These are phyloP conservation scores for Oophaga pumilio DNA, from an alignment of 2,113 vertebrate species.

Conservation along the genomic window DNA sequence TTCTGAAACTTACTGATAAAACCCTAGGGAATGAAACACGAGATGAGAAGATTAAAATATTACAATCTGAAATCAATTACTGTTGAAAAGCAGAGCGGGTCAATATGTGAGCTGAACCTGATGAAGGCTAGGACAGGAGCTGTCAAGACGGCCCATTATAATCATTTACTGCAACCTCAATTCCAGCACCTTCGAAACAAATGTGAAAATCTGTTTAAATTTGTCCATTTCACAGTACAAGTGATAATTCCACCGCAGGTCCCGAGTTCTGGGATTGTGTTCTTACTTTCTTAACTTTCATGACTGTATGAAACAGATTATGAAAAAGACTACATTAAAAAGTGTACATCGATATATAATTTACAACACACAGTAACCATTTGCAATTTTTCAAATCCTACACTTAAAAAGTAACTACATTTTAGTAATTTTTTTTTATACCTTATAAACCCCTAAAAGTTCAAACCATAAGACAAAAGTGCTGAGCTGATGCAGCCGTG, in stretches of 20 bases:
- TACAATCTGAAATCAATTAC: slow-evolving; percentile 53
- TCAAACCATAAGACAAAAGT: too few species aligned
- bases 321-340: not conserved
- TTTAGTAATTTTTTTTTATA: too few species aligned
- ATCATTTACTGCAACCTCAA: slow-evolving; percentile 16
- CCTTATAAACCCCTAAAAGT: too few species aligned
- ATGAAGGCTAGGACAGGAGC: slow-evolving; percentile 35
- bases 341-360: not conserved
- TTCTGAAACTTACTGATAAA: not conserved
- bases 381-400: too few species aligned
- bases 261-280: not conserved
- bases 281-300: not conserved
- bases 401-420: too few species aligned
- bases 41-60: slow-evolving; percentile 50
- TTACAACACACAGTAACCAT: too few species aligned
- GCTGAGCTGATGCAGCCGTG: too few species aligned
- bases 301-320: not conserved
- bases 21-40: slow-evolving; percentile 16
- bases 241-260: not conserved
- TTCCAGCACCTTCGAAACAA: not conserved
- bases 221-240: slow-evolving; percentile 2
- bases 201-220: slow-evolving; percentile 12
- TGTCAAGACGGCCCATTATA: slow-evolving; percentile 30
- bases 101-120: slow-evolving; percentile 44
- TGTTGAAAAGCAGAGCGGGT: slow-evolving; percentile 38